phyloP scores from a whole-genome alignment of 2,888 invertebrate species.

The Smittia sp. region DNA sequence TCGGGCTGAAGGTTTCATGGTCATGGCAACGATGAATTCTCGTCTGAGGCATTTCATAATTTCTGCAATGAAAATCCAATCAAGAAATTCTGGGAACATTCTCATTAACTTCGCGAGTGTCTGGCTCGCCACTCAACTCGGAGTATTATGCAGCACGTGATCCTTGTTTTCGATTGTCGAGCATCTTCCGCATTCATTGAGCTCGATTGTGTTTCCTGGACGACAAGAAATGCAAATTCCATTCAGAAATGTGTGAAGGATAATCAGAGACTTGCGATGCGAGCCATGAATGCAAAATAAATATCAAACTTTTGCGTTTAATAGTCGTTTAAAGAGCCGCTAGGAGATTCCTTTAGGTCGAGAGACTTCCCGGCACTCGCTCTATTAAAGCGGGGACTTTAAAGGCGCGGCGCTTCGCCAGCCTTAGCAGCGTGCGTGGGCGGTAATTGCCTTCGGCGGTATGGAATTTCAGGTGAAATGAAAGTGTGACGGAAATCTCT shows the following conservation, averaged over 20 bases:
- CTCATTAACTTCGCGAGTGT: too few relatives aligned
- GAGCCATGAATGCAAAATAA: neutral
- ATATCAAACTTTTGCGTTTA: neutral
- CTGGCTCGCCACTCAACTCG: too few relatives aligned
- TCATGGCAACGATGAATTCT: too few relatives aligned
- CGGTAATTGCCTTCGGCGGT: neutral
- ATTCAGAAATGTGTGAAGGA: neutral
- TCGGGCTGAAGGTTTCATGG: too few relatives aligned
- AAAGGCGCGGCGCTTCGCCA: neutral
- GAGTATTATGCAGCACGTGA: too few relatives aligned
- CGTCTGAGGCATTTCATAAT: too few relatives aligned
- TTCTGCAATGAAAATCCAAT: too few relatives aligned
- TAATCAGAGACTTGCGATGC: neutral
- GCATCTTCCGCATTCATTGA: too few relatives aligned
- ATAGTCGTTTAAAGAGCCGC: neutral
- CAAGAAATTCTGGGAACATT: too few relatives aligned
- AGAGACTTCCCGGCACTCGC: neutral
- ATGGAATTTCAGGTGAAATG: neutral
- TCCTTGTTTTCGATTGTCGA: too few relatives aligned
- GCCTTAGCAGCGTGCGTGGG: neutral
- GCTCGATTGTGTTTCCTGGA: too few relatives aligned
- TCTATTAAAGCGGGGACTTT: neutral
- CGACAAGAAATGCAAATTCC: neutral
- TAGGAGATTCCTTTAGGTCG: neutral
- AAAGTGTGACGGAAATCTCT: slow-evolving; percentile 9